These are phyloP conservation scores for Meles meles DNA, from an alignment of 2,113 vertebrate genomes.

Conservation along the genomic window DNA sequence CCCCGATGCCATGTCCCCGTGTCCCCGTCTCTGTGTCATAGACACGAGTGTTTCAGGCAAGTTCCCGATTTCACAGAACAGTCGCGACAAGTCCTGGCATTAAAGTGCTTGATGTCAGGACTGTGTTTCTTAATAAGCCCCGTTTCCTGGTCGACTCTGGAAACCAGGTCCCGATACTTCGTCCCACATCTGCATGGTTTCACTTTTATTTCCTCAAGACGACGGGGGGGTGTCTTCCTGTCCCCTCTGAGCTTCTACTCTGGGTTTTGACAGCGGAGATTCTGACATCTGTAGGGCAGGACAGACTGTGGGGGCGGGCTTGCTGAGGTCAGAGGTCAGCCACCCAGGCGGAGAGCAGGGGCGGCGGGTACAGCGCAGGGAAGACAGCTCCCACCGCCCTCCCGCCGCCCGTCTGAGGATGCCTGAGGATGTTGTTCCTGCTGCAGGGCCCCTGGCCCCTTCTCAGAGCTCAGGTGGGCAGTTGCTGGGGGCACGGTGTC, in stretches of 20 bases:
- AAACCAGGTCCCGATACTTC: background rate
- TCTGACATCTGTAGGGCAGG: background rate
- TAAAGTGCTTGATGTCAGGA: background rate
- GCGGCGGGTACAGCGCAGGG: rapidly evolving
- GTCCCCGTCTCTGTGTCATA: background rate
- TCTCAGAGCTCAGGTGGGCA: background rate
- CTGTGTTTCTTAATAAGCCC: background rate
- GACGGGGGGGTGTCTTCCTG: background rate
- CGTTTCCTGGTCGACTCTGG: background rate
- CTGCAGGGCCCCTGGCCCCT: background rate
- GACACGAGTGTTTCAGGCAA: background rate
- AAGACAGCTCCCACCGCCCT: too few relatives aligned
- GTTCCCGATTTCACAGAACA: background rate
- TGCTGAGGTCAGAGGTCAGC: background rate
- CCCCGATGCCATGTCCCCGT: rapidly evolving
- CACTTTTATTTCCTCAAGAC: background rate
- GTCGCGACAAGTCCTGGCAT: background rate
- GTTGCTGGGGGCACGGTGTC: background rate
- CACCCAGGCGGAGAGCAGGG: background rate
- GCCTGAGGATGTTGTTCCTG: background rate
- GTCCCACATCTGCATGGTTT: rapidly evolving
- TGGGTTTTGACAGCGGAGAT: background rate
- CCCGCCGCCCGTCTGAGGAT: background rate
- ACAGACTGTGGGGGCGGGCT: background rate
- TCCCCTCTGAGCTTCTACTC: rapidly evolving